Evolutionary conservation across 2,113 vertebrate species (phyloP).

Genomic region (Amazona guildingii): DNA sequence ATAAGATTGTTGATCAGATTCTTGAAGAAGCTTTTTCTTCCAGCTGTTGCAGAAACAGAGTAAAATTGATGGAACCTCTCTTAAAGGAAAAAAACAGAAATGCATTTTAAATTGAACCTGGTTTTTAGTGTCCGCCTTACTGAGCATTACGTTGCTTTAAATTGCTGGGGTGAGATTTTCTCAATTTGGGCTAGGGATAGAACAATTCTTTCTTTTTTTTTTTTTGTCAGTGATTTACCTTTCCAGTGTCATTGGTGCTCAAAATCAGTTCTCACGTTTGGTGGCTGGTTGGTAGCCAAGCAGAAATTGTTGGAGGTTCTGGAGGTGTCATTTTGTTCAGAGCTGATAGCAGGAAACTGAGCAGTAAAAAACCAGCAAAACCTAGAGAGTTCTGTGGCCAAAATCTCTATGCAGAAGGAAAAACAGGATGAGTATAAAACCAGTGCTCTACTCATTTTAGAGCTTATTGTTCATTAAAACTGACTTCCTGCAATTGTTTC

Average conservation of each 20-base stretch:
- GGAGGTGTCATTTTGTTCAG: neutral
- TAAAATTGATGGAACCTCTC: neutral
- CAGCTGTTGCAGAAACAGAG: neutral
- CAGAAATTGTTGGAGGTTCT: neutral
- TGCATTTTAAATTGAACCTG: neutral
- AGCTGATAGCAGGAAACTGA: neutral
- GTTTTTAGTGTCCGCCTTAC: neutral
- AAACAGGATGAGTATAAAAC: neutral
- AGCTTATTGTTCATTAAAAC: neutral
- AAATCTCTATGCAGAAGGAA: neutral
- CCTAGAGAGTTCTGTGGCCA: neutral
- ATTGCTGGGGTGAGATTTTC: neutral
- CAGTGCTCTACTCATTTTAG: neutral
- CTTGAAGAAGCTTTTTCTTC: neutral
- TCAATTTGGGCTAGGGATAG: neutral
- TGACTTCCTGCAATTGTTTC: conserved; percentile 43
- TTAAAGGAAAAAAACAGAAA: neutral
- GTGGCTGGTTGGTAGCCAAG: neutral
- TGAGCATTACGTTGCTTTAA: neutral
- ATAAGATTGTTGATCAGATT: neutral
- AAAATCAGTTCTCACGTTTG: neutral
- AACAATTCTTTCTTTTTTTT: neutral
- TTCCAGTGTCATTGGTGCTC: neutral
- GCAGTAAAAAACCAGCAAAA: neutral
- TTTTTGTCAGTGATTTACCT: neutral